Evolutionary conservation across 2,113 vertebrate species (phyloP).

Genomic region (Crypturellus undulatus): DNA sequence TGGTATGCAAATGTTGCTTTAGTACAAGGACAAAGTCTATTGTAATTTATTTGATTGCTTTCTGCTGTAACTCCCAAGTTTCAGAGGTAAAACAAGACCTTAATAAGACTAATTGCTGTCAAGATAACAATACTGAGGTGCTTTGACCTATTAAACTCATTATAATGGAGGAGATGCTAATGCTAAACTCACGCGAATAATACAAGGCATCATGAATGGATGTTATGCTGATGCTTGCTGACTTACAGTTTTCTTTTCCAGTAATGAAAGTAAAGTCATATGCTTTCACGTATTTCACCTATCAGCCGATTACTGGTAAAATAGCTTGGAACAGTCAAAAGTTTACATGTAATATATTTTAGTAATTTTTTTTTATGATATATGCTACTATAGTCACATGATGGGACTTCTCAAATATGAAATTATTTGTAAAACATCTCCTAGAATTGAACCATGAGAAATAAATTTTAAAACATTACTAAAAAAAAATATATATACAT

Average conservation of each 20-base stretch:
- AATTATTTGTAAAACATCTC: background rate
- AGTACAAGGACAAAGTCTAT: background rate
- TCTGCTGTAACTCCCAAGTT: background rate
- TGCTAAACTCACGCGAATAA: background rate
- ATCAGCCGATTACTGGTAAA: background rate
- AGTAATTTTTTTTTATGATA: background rate
- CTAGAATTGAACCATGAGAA: background rate
- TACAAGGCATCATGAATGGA: background rate
- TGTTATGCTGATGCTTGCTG: background rate
- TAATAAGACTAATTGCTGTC: background rate
- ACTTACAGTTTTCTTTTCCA: background rate
- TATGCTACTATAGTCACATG: background rate
- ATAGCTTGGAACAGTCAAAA: background rate
- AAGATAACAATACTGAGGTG: background rate
- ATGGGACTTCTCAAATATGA: background rate
- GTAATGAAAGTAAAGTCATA: background rate
- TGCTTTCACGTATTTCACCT: background rate
- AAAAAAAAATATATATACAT: too few species aligned
- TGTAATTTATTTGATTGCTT: background rate
- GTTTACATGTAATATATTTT: background rate
- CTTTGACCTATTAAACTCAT: background rate
- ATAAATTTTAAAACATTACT: background rate
- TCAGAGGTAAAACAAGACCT: background rate
- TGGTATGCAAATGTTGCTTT: background rate
- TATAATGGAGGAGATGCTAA: background rate